Percentiles rank a stretch among this genome's conserved stretches.
Conservation (phyloP, 2,113 vertebrate species). For the Rhea americana region DNA sequence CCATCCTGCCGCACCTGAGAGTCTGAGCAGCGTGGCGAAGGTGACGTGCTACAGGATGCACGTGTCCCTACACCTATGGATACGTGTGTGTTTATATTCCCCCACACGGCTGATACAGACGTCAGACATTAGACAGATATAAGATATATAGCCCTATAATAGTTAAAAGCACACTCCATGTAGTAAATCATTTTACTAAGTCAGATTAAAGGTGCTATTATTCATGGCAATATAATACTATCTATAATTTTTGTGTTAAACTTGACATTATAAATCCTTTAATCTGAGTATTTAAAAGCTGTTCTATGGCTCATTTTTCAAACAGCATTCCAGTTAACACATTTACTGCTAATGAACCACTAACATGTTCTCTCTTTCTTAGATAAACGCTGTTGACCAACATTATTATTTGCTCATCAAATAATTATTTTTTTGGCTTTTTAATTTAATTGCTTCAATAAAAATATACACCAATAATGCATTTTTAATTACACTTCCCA, state of each 20-base stretch:
- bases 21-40: not conserved
- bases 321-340: constrained; percentile 86
- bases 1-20: not conserved
- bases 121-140: not conserved
- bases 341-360: constrained; percentile 87
- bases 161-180: constrained; percentile 50
- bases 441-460: constrained; percentile 99
- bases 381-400: constrained; percentile 98
- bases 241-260: constrained; percentile 90
- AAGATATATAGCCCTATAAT: constrained; percentile 56
- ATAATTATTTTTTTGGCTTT: constrained; percentile 94
- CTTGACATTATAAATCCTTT: constrained; percentile 97
- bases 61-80: not conserved
- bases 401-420: constrained; percentile 94
- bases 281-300: constrained; percentile 92
- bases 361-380: constrained; percentile 84
- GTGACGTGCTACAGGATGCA: not conserved
- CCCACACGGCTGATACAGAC: not conserved
- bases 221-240: constrained; percentile 80
- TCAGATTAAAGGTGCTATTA: constrained; percentile 86
- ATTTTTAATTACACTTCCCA: constrained; percentile 99
- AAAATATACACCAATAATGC: constrained; percentile 95
- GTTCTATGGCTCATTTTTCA: constrained; percentile 91
- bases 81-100: not conserved
- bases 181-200: constrained; percentile 80